Percentiles rank a stretch among this genome's conserved stretches.
Conservation (phyloP, 2,797 vertebrate genomes). For the Morelia viridis region DNA sequence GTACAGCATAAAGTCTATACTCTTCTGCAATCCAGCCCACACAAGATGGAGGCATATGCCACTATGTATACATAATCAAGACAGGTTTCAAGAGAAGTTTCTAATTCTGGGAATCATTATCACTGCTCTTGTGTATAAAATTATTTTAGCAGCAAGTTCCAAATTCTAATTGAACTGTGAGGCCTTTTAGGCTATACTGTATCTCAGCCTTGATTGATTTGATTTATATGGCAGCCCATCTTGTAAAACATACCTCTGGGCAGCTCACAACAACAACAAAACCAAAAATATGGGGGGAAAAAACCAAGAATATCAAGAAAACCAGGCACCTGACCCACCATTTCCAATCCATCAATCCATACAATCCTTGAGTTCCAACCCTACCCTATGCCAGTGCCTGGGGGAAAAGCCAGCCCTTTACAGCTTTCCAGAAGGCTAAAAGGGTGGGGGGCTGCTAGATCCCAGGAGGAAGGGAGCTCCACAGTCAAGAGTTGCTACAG, state of each 20-base stretch:
- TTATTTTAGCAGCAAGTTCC: neutral
- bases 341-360: neutral
- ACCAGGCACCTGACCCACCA: neutral
- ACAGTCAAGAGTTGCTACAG: neutral
- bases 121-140: conserved; percentile 3
- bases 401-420: neutral
- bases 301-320: neutral
- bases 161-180: neutral
- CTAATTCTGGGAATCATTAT: conserved; percentile 34
- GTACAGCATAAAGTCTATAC: conserved; percentile 13
- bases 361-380: neutral
- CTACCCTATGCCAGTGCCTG: neutral
- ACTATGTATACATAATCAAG: conserved; percentile 1
- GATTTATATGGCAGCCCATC: neutral
- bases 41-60: neutral
- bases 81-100: rapidly evolving
- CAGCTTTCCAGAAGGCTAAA: neutral
- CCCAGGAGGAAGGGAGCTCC: neutral
- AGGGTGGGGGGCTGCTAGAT: neutral
- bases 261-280: neutral
- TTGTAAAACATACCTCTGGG: neutral
- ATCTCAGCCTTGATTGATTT: neutral
- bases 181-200: neutral
- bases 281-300: neutral
- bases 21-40: neutral